Conservation (phyloP, 2,888 invertebrate species). For the Volucella bombylans region DNA sequence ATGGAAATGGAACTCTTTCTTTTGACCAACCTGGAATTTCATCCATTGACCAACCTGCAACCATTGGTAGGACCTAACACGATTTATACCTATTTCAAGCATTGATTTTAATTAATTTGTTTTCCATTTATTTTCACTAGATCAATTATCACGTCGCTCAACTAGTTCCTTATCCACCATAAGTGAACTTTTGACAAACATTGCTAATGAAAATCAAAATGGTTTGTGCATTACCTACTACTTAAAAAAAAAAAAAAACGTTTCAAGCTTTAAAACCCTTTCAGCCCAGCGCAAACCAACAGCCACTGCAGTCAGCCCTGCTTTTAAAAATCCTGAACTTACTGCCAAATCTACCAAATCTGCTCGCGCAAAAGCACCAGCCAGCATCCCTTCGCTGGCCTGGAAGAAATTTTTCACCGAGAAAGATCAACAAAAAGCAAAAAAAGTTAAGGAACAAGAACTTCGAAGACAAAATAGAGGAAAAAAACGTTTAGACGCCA, state of each 20-base stretch:
- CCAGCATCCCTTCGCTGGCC: conserved; percentile 23
- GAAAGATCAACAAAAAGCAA: not conserved
- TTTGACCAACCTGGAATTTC: no score
- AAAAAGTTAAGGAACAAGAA: not conserved
- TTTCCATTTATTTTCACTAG: conserved; percentile 3
- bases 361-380: conserved; percentile 21
- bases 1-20: not conserved
- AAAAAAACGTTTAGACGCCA: no score
- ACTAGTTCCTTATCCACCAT: not conserved
- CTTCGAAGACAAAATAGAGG: no score
- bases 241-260: not conserved
- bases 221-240: no score
- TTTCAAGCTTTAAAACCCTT: conserved; percentile 11
- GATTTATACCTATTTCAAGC: conserved; percentile 4
- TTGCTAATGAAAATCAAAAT: not conserved
- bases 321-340: conserved; percentile 23
- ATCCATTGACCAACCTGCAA: no score
- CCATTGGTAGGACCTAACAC: not conserved
- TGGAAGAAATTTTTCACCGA: conserved; percentile 17
- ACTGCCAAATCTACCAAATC: conserved; percentile 22
- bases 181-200: not conserved
- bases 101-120: conserved; percentile 10
- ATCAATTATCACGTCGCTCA: not conserved
- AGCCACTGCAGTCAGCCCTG: conserved; percentile 15
- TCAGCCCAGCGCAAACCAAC: conserved; percentile 14